Percentiles rank a stretch among this genome's conserved stretches.
Conservation (phyloP, 2,888 invertebrate species). For the Julus scanicus region DNA sequence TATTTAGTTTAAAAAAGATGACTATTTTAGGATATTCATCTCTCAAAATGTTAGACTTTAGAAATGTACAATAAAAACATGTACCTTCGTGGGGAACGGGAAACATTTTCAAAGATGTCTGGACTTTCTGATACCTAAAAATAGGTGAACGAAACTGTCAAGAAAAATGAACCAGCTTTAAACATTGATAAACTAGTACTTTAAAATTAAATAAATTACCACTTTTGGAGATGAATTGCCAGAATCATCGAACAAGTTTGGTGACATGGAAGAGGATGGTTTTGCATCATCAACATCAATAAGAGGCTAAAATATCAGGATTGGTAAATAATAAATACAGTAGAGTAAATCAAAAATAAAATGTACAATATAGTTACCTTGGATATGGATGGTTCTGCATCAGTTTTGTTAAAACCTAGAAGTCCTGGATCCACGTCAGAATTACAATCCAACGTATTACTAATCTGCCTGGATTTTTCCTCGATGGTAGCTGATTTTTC, state of each 20-base stretch:
- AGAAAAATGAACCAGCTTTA: too few relatives aligned
- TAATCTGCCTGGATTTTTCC: constrained; percentile 2
- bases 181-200: too few relatives aligned
- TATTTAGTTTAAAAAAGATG: too few relatives aligned
- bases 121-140: not conserved
- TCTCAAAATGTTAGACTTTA: too few relatives aligned
- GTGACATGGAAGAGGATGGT: not conserved
- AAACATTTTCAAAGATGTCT: not conserved
- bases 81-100: not conserved
- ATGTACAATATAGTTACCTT: not conserved
- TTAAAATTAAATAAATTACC: too few relatives aligned
- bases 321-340: not conserved
- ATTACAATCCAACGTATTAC: not conserved
- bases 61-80: not conserved
- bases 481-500: constrained; percentile 8
- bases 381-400: not conserved
- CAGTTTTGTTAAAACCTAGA: not conserved
- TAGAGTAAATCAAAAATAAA: not conserved
- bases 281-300: not conserved
- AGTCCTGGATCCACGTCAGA: not conserved
- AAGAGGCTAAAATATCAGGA: not conserved
- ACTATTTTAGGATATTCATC: too few relatives aligned
- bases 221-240: not conserved
- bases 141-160: too few relatives aligned
- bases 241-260: not conserved